phyloP scores from a whole-genome alignment of 1,140 invertebrate genomes.

The Cherax destructor region DNA sequence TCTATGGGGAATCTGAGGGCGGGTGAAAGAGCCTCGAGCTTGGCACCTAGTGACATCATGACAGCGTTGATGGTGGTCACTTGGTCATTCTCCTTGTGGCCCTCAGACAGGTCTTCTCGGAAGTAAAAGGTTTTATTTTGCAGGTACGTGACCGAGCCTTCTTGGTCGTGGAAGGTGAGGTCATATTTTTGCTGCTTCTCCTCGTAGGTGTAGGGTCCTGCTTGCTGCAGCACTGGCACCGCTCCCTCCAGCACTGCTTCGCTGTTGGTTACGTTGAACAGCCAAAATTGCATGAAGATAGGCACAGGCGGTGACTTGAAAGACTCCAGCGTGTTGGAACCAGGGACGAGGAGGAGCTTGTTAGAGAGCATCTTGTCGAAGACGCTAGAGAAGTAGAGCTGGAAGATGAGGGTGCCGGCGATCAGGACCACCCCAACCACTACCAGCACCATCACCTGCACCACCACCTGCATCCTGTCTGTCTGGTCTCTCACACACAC shows the following conservation, averaged over 20 bases:
- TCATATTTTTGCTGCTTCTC: slow-evolving; percentile 72
- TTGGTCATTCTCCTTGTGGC: slow-evolving; percentile 25
- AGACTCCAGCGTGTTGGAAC: slow-evolving; percentile 74
- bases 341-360: slow-evolving; percentile 73
- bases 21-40: not conserved
- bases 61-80: slow-evolving; percentile 65
- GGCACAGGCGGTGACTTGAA: slow-evolving; percentile 76
- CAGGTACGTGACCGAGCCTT: slow-evolving; percentile 71
- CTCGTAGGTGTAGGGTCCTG: slow-evolving; percentile 77
- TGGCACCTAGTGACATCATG: slow-evolving; percentile 39
- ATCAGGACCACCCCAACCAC: slow-evolving; percentile 40
- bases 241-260: slow-evolving; percentile 75
- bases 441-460: slow-evolving; percentile 31
- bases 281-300: slow-evolving; percentile 77
- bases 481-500: not conserved
- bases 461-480: slow-evolving; percentile 15
- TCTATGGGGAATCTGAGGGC: slow-evolving; percentile 29
- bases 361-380: slow-evolving; percentile 61
- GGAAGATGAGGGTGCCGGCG: slow-evolving; percentile 41
- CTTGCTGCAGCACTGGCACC: slow-evolving; percentile 75
- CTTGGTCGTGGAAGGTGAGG: slow-evolving; percentile 71
- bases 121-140: slow-evolving; percentile 68
- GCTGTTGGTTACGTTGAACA: slow-evolving; percentile 78
- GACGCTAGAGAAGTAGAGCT: slow-evolving; percentile 8
- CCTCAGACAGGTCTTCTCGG: slow-evolving; percentile 57